Evolutionary conservation across 2,797 vertebrate species (phyloP).

Genomic region (Sphaeramia orbicularis): DNA sequence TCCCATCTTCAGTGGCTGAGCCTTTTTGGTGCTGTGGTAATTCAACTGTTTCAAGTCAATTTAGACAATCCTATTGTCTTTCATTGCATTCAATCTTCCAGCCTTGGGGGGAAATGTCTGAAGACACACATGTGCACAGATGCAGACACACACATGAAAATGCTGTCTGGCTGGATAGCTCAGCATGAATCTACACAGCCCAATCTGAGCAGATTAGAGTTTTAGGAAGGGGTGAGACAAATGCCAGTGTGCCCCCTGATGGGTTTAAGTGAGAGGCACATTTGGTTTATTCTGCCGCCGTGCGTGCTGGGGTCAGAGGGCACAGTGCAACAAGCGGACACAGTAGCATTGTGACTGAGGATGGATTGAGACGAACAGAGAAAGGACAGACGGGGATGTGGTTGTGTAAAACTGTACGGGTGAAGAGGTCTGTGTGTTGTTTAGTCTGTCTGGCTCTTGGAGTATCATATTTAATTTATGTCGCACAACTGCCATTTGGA

Average conservation of each 20-base stretch:
- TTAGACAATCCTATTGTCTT: constrained; percentile 34
- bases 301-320: constrained; percentile 12
- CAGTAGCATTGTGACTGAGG: constrained; percentile 3
- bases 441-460: constrained; percentile 25
- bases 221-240: constrained; percentile 59
- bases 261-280: constrained; percentile 47
- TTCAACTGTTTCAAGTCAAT: constrained; percentile 22
- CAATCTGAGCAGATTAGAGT: constrained; percentile 61
- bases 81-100: constrained; percentile 40
- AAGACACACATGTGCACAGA: constrained; percentile 12
- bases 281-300: constrained; percentile 38
- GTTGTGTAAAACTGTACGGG: constrained; percentile 7
- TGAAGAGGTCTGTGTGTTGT: constrained; percentile 20
- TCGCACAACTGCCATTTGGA: constrained; percentile 38
- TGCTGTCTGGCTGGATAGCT: constrained; percentile 13
- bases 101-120: neutral
- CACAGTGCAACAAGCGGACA: constrained; percentile 40
- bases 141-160: constrained; percentile 3
- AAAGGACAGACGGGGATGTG: neutral
- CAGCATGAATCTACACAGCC: constrained; percentile 24
- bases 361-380: constrained; percentile 13
- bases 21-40: constrained; percentile 1
- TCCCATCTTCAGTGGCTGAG: neutral
- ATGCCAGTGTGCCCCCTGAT: constrained; percentile 44
- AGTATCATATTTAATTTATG: constrained; percentile 61